Evolutionary conservation across 2,797 vertebrate genomes (phyloP), one percentile per base, ranked within the genome.

Genomic region (Pyrocephalus nanus): DNA sequence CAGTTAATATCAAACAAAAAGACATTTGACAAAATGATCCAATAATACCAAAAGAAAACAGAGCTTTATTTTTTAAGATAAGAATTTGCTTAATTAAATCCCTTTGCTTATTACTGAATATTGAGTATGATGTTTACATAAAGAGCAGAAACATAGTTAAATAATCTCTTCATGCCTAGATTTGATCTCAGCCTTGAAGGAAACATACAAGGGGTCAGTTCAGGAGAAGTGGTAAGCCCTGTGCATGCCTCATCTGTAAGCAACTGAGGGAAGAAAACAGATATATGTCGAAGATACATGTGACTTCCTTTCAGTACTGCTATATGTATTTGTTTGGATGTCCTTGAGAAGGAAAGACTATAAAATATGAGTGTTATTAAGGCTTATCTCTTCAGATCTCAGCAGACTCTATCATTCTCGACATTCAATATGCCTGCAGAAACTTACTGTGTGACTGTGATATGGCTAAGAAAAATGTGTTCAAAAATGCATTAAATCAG

Each of bases 301-400:
- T 88, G 67, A 64, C 50, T 94, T 87, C 47, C 11, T 81, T 83
- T 86, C 32, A 71, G 40, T 51, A 74, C 48, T 57, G 79, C 51
- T 92, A 4, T 54, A 42, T 66, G 38, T 88, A 57, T 84, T 91
- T 45, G 29, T 78, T 72, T 92, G 81, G 36, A 57, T 86, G 91
- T 95, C 88, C 92, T 96, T 96, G 83, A 92, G 85, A 95, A 93
- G 55, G 58, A 83, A 95, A 89, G 48, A 66, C 65, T 70, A 40
- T 83, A 95, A 94, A 95, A 86, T 78, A 84, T 75, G 84, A 79
- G 69, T 79, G 50, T 71, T 93, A 90, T 96, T 95, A 85, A 83
- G 36, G 57, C 40, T 87, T 94, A 94, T 95, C 75, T 94, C 80
- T 66, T 96, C 76, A 91, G 53, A 86, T 83, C 73, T 67, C 17